Evolutionary conservation across 2,888 invertebrate species (phyloP), one percentile per base, ranked within the genome.

Genomic region (Agrilus mali): DNA sequence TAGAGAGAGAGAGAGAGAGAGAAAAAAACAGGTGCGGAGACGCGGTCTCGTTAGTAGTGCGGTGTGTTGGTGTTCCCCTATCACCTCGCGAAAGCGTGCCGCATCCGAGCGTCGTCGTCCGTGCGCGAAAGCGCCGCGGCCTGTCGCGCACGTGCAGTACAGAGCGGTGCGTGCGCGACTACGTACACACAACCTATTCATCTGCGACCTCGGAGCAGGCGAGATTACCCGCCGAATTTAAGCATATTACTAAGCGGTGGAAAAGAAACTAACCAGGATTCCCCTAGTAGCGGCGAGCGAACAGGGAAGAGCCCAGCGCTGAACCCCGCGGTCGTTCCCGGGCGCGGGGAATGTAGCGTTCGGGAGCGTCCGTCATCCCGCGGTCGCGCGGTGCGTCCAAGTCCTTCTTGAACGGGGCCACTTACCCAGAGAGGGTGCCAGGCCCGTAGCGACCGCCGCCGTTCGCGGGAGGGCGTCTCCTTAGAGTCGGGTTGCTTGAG

Each of bases 261-360:
- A 74, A 75, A 73, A 72, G 71, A 76, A 76, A 76, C 68, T 69
- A 72, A 75, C 69, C 47, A 69, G 69, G 71, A 74, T 75, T 73
- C 66, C 71, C 68, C 55, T 59, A 77, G 73, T 75, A 77, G 70
- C 71, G 69, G 73, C 73, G 73, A 75, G 71, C 68, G 71, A 76
- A 76, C 60, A 60, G 68, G 73, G 67, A 72, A 55, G 43, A 73
- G 72, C 70, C 68, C 72, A 73, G 64, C 69, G 63, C 68, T 60
- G 65, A 72, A 71, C 63, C 66, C 53, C 57, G 53, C 55, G 55
- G 41, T 52, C 56, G 52, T 54, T 10, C 12, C 13, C 50, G 51
- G 57, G 47, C 53, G 55, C 58, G 63, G 58, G 67, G 65, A 61
- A 57, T 72, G 69, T 70, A 64, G 68, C 65, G 69, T 70, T 65